Evolutionary conservation across 2,888 invertebrate genomes (phyloP), one percentile per base, ranked within the genome.

Genomic region (Selenia dentaria): DNA sequence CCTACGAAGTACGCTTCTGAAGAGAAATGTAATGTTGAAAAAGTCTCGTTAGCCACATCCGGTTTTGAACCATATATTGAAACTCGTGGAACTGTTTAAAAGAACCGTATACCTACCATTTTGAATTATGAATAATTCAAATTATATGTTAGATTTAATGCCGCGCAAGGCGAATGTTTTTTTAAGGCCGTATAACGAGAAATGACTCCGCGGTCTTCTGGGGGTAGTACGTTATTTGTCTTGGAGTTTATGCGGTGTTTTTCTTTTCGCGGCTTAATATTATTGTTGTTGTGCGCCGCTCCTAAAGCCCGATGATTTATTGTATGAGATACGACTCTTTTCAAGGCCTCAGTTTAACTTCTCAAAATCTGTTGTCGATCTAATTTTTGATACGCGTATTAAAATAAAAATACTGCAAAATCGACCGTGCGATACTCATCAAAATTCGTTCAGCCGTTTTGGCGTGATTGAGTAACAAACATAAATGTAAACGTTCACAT

Each of bases 61-160:
- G 50, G n/a, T n/a, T 36, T 51, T 50, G 35, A 49, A 27, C 27
- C 43, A 43, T 37, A 42, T 48, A 47, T 47, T 37, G 47, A 41
- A 41, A 26, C 41, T 28, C 32, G 35, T 10, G 40, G 33, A 44
- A 41, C 31, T 48, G 45, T 53, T 44, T 50, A 40, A 49, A 50
- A 42, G 36, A 48, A 28, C 34, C 35, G 9, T 26, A 11, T 36
- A 43, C 48, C 39, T 43, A 42, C 31, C 36, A 29, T 44, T 48
- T 44, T 47, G 39, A 52, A 56, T 52, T 57, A 54, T 60, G 62
- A 62, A 60, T 62, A 51, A 63, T 59, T 60, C 58, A 55, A 58
- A 56, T 48, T 55, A 54, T 54, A 57, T 54, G 49, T 55, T 61
- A 60, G 50, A 54, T 57, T 54, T 56, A 61, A 53, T 41, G 32